A percentile compares a stretch with the other conserved stretches of the same genome.
These are phyloP conservation scores for Atrina japonica DNA, from an alignment of 2,888 invertebrate genomes.

Conservation along the genomic window DNA sequence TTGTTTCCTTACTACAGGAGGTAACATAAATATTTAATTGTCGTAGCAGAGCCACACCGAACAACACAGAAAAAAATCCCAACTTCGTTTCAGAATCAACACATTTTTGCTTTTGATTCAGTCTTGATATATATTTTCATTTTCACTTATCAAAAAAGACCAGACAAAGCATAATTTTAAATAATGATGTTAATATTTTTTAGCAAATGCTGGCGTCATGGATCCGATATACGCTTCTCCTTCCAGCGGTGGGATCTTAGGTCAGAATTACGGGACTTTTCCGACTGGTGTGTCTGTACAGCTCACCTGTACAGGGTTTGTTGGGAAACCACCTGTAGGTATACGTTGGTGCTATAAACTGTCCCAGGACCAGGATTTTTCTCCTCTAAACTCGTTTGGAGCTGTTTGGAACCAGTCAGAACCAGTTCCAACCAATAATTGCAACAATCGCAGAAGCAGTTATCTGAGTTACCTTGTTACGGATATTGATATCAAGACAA, in stretches of 20 bases:
- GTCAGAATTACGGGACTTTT: neutral
- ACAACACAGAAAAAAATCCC: too few species aligned
- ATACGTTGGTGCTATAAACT: constrained; percentile 25
- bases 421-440: neutral
- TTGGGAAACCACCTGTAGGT: constrained; percentile 15
- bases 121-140: neutral
- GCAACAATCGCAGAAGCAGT: constrained; percentile 9
- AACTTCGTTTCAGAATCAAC: too few species aligned
- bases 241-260: neutral
- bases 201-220: neutral
- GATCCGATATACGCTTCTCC: constrained; percentile 1
- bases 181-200: too few species aligned
- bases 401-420: constrained; percentile 9
- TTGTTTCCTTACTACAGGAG: too few species aligned
- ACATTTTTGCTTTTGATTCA: too few species aligned
- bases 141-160: too few species aligned
- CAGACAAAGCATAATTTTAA: too few species aligned
- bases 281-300: neutral
- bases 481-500: neutral
- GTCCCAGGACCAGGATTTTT: neutral
- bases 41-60: too few species aligned
- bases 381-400: neutral
- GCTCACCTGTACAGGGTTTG: constrained; percentile 18
- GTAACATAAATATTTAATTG: too few species aligned
- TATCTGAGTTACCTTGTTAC: constrained; percentile 11